phyloP scores from a whole-genome alignment of 2,888 invertebrate species.

The Icerya purchasi region DNA sequence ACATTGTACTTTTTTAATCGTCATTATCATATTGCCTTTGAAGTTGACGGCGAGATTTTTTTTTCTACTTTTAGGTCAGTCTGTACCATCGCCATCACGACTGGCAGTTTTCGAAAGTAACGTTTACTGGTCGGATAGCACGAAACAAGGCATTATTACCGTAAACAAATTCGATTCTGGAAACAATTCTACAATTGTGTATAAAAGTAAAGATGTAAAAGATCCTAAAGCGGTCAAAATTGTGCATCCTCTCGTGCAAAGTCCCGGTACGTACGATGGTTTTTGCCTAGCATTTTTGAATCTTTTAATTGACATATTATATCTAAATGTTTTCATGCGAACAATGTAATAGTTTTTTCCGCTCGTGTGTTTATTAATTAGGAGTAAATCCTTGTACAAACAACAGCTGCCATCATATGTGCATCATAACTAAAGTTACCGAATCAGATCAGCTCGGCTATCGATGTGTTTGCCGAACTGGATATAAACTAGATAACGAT shows the following conservation, averaged over 20 bases:
- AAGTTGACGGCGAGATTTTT: too few relatives aligned
- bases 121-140: slow-evolving; percentile 79
- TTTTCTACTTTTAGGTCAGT: slow-evolving; percentile 34
- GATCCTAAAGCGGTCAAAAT: slow-evolving; percentile 69
- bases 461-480: slow-evolving; percentile 78
- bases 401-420: slow-evolving; percentile 81
- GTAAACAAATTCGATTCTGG: slow-evolving; percentile 68
- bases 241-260: slow-evolving; percentile 56
- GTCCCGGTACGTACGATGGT: slow-evolving; percentile 34
- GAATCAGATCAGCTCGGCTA: slow-evolving; percentile 30
- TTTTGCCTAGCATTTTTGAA: too few relatives aligned
- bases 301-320: too few relatives aligned
- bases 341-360: too few relatives aligned
- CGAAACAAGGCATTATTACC: slow-evolving; percentile 69
- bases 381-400: slow-evolving; percentile 57
- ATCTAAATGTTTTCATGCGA: too few relatives aligned
- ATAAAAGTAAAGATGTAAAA: slow-evolving; percentile 54
- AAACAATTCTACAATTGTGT: slow-evolving; percentile 53
- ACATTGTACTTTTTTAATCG: too few relatives aligned
- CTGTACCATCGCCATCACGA: slow-evolving; percentile 67
- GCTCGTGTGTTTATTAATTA: slow-evolving; percentile 22
- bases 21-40: too few relatives aligned
- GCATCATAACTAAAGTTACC: slow-evolving; percentile 61
- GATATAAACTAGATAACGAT: slow-evolving; percentile 52
- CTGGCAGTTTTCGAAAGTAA: slow-evolving; percentile 65